Evolutionary conservation across 1,140 invertebrate genomes (phyloP).

Genomic region (Triops cancriformis): DNA sequence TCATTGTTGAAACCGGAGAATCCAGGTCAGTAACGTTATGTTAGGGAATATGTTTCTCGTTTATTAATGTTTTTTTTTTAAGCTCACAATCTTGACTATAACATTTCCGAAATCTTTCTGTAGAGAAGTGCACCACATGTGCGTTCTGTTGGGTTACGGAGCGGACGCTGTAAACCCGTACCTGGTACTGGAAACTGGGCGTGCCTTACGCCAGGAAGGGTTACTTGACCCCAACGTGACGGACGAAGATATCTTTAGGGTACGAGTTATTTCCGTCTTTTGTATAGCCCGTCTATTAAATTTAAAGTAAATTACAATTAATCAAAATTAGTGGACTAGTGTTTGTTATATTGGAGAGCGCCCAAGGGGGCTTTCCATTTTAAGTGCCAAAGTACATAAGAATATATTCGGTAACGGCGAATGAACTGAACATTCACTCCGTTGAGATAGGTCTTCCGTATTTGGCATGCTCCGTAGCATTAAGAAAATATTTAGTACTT

Average conservation of each 20-base stretch:
- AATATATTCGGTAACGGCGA: too few relatives aligned
- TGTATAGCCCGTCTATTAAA: slow-evolving; percentile 35
- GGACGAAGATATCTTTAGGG: slow-evolving; percentile 75
- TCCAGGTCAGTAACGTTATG: slow-evolving; percentile 51
- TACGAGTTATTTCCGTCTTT: slow-evolving; percentile 42
- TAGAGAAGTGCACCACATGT: slow-evolving; percentile 92
- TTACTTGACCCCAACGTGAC: slow-evolving; percentile 63
- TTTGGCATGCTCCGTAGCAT: too few relatives aligned
- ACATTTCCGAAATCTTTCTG: slow-evolving; percentile 24
- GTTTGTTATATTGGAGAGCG: too few relatives aligned
- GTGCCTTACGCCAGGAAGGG: slow-evolving; percentile 67
- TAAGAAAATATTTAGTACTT: too few relatives aligned
- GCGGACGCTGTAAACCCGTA: slow-evolving; percentile 97
- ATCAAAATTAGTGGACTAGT: background rate
- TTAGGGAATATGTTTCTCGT: background rate
- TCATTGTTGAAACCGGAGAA: slow-evolving; percentile 89
- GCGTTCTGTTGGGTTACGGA: slow-evolving; percentile 90
- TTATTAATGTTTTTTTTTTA: slow-evolving; percentile 20
- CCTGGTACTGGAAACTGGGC: slow-evolving; percentile 86
- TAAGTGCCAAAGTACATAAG: too few relatives aligned
- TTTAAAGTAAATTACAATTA: background rate
- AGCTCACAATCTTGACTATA: slow-evolving; percentile 12
- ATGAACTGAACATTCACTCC: too few relatives aligned
- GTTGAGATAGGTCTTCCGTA: too few relatives aligned
- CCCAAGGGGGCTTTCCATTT: too few relatives aligned